Evolutionary conservation across 2,113 vertebrate species (phyloP), one percentile per base, ranked within the genome.

Genomic region (Thamnaconus septentrionalis): DNA sequence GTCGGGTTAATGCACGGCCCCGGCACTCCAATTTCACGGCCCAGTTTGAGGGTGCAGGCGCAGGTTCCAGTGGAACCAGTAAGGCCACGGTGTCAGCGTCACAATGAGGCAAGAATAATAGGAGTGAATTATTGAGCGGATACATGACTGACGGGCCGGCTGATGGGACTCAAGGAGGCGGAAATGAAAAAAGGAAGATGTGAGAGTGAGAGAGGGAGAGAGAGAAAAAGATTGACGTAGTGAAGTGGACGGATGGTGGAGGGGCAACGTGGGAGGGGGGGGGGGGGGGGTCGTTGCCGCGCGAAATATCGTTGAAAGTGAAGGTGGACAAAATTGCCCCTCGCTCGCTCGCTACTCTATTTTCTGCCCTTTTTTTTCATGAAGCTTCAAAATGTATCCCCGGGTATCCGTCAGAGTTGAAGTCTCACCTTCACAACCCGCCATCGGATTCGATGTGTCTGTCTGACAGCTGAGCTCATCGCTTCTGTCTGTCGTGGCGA

Each of bases 61-160:
- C 54, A 49, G 53, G 69, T 75, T 64, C 67, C 64, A 70, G 52
- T 49, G 53, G 69, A 77, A 66, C 67, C 64, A 70, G 52, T 49
- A 63, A 61, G 49, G 18, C 65, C 6, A 52, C 10, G 8, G 42
- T 67, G 71, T 73, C 64, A 68, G 74, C 67, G 76, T 86, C 69
- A 77, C 80, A 83, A 75, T 59, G 78, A 76, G 59, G 75, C 66
- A 75, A 55, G 61, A 83, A 79, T 76, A 69, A 78, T 54, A 68
- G 67, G 52, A 75, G 71, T 84, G 81, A 88, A 89, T 90, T 83
- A 90, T 81, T 85, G 81, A 86, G 71, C 73, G 75, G 76, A 79
- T 78, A 69, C 66, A 70, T 84, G 87, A 87, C 58, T 89, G 85
- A 78, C 87, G 82, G 81, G 56, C 61, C 6, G 62, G 70, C 79